These are phyloP conservation scores for Prietella phreatophila DNA, from an alignment of 2,113 vertebrate species.

Conservation along the genomic window DNA sequence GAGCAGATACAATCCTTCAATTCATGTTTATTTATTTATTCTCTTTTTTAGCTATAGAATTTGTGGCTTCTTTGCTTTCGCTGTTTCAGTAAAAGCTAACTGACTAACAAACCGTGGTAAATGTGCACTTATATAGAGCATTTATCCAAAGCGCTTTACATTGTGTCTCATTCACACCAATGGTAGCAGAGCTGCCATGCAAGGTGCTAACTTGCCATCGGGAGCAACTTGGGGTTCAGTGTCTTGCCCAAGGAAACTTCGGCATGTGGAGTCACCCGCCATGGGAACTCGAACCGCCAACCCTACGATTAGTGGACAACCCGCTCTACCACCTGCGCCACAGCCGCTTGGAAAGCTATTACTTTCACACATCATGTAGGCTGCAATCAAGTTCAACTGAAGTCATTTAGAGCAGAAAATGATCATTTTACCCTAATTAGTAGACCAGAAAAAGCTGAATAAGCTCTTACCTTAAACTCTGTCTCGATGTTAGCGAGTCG, in stretches of 20 bases:
- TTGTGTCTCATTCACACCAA: too few relatives aligned
- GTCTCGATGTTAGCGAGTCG: slow-evolving; percentile 97
- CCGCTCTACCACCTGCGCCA: too few relatives aligned
- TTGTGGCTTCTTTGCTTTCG: neutral
- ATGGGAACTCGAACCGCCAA: too few relatives aligned
- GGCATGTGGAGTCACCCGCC: too few relatives aligned
- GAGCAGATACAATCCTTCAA: neutral
- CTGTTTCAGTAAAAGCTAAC: neutral
- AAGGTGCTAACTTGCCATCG: too few relatives aligned
- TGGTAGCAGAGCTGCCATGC: too few relatives aligned
- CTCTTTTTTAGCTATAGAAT: neutral
- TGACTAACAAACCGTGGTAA: neutral
- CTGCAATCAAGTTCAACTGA: neutral
- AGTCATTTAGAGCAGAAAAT: neutral
- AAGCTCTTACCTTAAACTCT: slow-evolving; percentile 89
- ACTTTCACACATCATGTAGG: neutral
- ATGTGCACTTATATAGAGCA: too few relatives aligned
- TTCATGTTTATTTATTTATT: neutral
- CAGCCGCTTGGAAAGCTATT: too few relatives aligned
- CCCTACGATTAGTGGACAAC: too few relatives aligned
- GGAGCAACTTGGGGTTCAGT: too few relatives aligned
- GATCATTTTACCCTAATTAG: neutral
- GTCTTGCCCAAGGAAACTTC: too few relatives aligned
- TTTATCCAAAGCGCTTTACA: too few relatives aligned
- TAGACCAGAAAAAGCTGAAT: neutral